Percentiles rank a stretch among this genome's conserved stretches.
These are phyloP conservation scores for Microtus richardsoni DNA, from an alignment of 2,113 vertebrate species.

Conservation along the genomic window DNA sequence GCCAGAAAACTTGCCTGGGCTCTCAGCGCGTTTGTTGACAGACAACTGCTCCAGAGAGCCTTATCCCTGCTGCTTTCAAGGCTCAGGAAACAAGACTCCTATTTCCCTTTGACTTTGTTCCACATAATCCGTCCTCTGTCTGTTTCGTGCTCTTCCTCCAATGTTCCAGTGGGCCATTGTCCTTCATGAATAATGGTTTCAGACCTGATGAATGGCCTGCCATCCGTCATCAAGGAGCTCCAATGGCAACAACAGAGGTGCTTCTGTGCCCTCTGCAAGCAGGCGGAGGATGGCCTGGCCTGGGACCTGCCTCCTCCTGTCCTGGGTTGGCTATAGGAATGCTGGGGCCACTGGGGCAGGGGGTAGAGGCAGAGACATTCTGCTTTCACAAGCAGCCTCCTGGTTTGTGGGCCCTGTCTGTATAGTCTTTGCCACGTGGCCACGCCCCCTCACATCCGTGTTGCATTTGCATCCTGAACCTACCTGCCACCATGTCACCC, in stretches of 20 bases:
- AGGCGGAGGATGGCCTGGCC: constrained; percentile 13
- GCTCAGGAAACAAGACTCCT: constrained; percentile 64
- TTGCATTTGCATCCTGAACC: neutral
- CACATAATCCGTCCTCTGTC: constrained; percentile 66
- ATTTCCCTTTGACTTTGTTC: constrained; percentile 76
- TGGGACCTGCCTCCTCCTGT: neutral
- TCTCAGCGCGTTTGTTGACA: constrained; percentile 55
- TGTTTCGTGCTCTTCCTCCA: constrained; percentile 75
- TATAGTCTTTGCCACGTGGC: neutral
- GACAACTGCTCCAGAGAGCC: constrained; percentile 59
- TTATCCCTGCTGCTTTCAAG: constrained; percentile 58
- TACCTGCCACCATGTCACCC: neutral
- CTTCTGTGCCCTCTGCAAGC: constrained; percentile 43
- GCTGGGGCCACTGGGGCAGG: neutral
- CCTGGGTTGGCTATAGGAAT: neutral
- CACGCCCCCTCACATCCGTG: neutral
- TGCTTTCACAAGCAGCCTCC: neutral
- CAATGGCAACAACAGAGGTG: neutral
- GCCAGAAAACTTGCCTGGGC: neutral
- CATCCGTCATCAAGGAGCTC: constrained; percentile 69
- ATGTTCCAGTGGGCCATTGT: constrained; percentile 80
- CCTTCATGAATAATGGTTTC: constrained; percentile 77
- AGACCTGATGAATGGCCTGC: constrained; percentile 64
- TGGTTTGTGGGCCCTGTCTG: neutral
- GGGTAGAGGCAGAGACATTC: neutral